These are phyloP conservation scores for Cerceris ruficornis DNA, from an alignment of 2,888 invertebrate species.

Conservation along the genomic window DNA sequence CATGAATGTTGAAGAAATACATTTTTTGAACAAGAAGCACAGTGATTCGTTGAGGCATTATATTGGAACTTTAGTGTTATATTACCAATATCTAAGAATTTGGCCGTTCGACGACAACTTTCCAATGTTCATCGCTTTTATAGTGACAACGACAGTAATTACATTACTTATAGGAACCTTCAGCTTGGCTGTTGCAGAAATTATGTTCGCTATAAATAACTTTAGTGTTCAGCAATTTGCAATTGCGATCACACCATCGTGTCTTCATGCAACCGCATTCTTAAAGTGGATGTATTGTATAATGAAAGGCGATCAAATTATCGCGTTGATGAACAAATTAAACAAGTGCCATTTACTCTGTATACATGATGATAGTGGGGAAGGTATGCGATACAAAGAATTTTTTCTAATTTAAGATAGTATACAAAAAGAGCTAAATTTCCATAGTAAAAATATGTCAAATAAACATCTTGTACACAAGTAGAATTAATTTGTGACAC, in stretches of 20 bases:
- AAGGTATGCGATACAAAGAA: constrained; percentile 13
- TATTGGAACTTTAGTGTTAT: constrained; percentile 38
- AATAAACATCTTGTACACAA: too few relatives aligned
- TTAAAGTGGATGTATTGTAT: constrained; percentile 68
- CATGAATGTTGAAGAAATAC: constrained; percentile 9
- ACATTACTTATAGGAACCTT: constrained; percentile 33
- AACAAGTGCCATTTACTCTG: constrained; percentile 61
- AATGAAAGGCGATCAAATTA: constrained; percentile 43
- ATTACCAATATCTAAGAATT: constrained; percentile 56
- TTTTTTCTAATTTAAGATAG: not conserved
- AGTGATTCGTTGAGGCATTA: constrained; percentile 38
- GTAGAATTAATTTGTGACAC: too few relatives aligned
- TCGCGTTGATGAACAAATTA: constrained; percentile 43
- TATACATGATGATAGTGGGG: constrained; percentile 38
- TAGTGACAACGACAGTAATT: constrained; percentile 32
- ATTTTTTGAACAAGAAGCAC: not conserved
- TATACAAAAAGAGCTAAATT: too few relatives aligned
- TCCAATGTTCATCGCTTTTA: constrained; percentile 30
- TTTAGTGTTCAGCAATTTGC: constrained; percentile 54
- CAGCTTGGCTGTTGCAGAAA: constrained; percentile 50
- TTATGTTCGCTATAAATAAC: constrained; percentile 39
- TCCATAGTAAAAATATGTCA: too few relatives aligned
- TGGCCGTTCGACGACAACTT: constrained; percentile 47
- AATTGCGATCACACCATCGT: constrained; percentile 51
- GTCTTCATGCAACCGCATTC: constrained; percentile 61